Percentiles rank a stretch among this genome's conserved stretches.
Evolutionary conservation across 1,140 invertebrate genomes (phyloP).

Genomic region (Zaprionus capensis): DNA sequence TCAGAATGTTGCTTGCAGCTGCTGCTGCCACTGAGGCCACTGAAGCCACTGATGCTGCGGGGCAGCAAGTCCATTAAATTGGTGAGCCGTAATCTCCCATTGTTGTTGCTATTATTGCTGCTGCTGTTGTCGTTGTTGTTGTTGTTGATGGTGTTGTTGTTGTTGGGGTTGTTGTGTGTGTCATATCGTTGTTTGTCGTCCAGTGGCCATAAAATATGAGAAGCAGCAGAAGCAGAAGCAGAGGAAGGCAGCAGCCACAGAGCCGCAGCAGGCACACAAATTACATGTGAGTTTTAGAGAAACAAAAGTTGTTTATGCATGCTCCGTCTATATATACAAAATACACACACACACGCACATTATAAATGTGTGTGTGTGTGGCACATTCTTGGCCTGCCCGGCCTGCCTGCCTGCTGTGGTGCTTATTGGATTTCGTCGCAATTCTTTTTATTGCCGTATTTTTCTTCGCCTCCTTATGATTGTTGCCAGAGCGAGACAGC

Average conservation of each 20-base stretch:
- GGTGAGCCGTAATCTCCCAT: slow-evolving; percentile 41
- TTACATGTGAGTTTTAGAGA: slow-evolving; percentile 32
- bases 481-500: not conserved
- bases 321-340: not conserved
- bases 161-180: slow-evolving; percentile 11
- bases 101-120: slow-evolving; percentile 28
- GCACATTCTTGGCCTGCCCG: not conserved
- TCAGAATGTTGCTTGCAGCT: not conserved
- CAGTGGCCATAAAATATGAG: slow-evolving; percentile 43
- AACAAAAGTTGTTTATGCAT: slow-evolving; percentile 30
- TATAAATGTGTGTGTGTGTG: slow-evolving; percentile 12
- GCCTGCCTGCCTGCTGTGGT: not conserved
- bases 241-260: slow-evolving; percentile 6
- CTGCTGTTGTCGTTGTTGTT: slow-evolving; percentile 20
- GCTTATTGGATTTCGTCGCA: slow-evolving; percentile 27
- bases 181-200: slow-evolving; percentile 36
- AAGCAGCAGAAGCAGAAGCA: slow-evolving; percentile 33
- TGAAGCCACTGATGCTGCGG: slow-evolving; percentile 37
- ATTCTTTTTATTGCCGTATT: slow-evolving; percentile 29
- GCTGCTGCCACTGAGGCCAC: slow-evolving; percentile 30
- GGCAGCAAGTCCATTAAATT: slow-evolving; percentile 56
- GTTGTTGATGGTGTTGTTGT: not conserved
- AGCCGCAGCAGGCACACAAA: slow-evolving; percentile 29
- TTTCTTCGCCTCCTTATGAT: not conserved
- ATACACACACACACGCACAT: slow-evolving; percentile 6